Evolutionary conservation across 2,888 invertebrate species (phyloP), one percentile per base, ranked within the genome.

Genomic region (Emmelina monodactyla): DNA sequence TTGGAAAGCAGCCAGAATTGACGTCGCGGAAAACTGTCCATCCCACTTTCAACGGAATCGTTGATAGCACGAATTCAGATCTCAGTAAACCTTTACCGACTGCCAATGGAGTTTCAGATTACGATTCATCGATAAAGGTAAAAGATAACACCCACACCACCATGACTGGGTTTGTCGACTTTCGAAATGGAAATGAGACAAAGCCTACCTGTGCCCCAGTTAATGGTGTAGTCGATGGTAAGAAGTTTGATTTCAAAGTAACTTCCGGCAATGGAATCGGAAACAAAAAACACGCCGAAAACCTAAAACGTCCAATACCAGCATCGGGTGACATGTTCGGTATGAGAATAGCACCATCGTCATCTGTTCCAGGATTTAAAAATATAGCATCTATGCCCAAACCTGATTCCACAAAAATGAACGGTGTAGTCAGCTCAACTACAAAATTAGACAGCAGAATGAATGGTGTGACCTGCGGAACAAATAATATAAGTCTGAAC

Each of bases 381-480:
- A 75, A 69, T 25, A 11, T 25, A 47, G 36, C 47, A 11, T 37
- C 45, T 1, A 37, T 47, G 10, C 37, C 52, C 10, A 75, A 69
- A 53, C 43, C 54, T 1, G 72, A 73, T 35, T 49, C 55, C 9
- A 44, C 53, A 13, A 65, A 57, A 57, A 49, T 61, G 31, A 71
- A 72, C 31, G 70, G 68, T 34, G 51, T 73, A 11, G 75, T 76
- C 16, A 76, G 73, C 36, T 75, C 78, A 19, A 76, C 76, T 14
- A 78, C 78, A 11, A 78, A 72, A 54, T 45, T 78, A 43, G 78
- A 78, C 47, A 71, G 65, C 42, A 63, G 64, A 53, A 79, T 79
- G 72, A 76, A 79, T 42, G 73, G 75, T 36, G 79, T 78, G 10
- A 78, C 73, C 32, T 70, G 64, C 45, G 79, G 79, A 39, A 78